These are phyloP conservation scores for Chiloscyllium punctatum DNA, from an alignment of 2,797 vertebrate genomes.

Conservation along the genomic window DNA sequence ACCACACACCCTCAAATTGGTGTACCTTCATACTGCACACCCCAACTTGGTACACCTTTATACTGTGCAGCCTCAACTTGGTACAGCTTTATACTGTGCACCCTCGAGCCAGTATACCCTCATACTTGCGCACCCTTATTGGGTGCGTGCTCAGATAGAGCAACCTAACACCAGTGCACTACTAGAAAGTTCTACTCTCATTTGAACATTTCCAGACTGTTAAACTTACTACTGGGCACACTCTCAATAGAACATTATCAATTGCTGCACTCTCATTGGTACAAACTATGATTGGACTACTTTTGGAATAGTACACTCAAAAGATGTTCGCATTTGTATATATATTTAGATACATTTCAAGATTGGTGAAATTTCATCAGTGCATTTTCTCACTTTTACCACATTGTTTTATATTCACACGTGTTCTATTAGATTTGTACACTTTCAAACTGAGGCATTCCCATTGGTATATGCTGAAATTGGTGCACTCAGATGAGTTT, in stretches of 20 bases:
- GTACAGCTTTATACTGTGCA: neutral
- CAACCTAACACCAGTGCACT: no score
- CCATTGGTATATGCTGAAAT: neutral
- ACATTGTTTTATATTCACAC: neutral
- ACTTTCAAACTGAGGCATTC: neutral
- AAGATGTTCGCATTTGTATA: neutral
- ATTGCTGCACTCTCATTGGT: neutral
- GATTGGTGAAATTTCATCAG: neutral
- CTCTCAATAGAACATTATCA: neutral
- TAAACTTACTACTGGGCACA: neutral
- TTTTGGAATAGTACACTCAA: neutral
- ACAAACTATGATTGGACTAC: neutral
- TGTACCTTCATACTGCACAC: neutral
- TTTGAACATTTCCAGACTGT: neutral
- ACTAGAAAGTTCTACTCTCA: neutral
- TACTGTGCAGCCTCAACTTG: neutral
- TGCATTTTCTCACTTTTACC: neutral
- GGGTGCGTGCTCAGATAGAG: no score
- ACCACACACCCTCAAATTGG: neutral
- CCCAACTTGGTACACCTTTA: neutral
- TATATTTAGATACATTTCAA: neutral
- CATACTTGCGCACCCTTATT: neutral
- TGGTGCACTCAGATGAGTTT: neutral
- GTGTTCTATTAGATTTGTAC: neutral
- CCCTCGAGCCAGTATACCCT: neutral